These are phyloP conservation scores for Anoplolepis gracilipes DNA, from an alignment of 1,140 invertebrate genomes.

Conservation along the genomic window DNA sequence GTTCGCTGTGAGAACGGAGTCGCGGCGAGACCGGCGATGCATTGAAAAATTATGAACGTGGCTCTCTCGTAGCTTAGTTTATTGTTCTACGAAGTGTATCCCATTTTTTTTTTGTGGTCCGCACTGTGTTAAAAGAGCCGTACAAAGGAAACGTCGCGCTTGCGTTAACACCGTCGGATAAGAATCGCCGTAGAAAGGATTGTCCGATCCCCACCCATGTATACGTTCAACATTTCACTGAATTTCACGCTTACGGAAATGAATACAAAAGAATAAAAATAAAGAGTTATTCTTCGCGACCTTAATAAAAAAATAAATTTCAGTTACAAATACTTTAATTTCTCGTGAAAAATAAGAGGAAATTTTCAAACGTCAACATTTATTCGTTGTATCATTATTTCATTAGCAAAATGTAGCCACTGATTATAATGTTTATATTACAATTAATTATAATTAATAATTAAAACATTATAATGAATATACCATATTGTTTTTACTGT, in stretches of 20 bases:
- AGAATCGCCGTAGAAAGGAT: conserved; percentile 41
- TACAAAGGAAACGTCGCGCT: conserved; percentile 54
- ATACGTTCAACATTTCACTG: not conserved
- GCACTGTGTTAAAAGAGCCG: conserved; percentile 34
- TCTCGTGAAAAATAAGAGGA: not conserved
- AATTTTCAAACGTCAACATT: not conserved
- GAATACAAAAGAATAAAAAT: not conserved
- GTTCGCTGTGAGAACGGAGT: conserved; percentile 34
- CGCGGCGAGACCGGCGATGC: conserved; percentile 12
- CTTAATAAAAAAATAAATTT: not conserved
- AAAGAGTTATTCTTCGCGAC: not conserved
- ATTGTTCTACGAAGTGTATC: conserved; percentile 59
- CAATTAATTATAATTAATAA: conserved; percentile 33
- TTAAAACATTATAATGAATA: conserved; percentile 5
- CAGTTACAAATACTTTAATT: not conserved
- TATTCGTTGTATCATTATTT: not conserved
- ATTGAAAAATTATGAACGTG: conserved; percentile 57
- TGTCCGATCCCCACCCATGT: not conserved
- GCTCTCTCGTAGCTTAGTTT: conserved; percentile 40
- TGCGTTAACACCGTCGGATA: conserved; percentile 45
- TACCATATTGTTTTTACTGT: not conserved
- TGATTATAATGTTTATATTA: not conserved
- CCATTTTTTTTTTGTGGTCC: conserved; percentile 37
- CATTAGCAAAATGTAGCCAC: not conserved
- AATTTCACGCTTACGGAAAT: conserved; percentile 35